Conservation (phyloP, 2,888 invertebrate species). For the Chaetoderma sp. region DNA sequence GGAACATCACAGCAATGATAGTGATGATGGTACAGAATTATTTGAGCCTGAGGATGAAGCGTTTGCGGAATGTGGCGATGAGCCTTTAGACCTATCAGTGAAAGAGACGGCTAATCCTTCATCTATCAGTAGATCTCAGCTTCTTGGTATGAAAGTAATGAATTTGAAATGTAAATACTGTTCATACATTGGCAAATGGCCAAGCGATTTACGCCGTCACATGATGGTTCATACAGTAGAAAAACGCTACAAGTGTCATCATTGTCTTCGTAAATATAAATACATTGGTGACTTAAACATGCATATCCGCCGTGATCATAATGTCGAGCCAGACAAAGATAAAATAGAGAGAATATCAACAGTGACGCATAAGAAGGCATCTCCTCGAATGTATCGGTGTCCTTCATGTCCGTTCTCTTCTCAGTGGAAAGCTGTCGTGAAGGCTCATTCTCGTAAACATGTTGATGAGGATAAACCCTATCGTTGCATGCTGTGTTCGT, state of each 20-base stretch:
- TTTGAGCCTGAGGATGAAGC: background rate
- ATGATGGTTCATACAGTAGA: conserved; percentile 64
- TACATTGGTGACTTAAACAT: conserved; percentile 80
- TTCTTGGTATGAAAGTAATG: background rate
- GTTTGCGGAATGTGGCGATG: conserved; percentile 12
- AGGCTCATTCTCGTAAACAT: conserved; percentile 70
- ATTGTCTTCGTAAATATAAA: conserved; percentile 82
- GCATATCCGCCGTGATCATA: conserved; percentile 78
- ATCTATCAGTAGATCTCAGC: conserved; percentile 5
- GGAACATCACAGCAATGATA: conserved; percentile 11
- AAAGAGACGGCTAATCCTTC: conserved; percentile 1
- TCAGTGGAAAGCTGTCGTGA: conserved; percentile 70
- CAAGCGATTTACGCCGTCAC: conserved; percentile 67
- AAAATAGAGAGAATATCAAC: conserved; percentile 48
- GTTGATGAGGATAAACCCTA: conserved; percentile 69
- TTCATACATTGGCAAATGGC: conserved; percentile 67
- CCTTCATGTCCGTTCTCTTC: conserved; percentile 74
- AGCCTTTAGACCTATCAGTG: conserved; percentile 36
- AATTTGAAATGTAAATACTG: conserved; percentile 64
- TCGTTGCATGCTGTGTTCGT: conserved; percentile 70
- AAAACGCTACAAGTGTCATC: conserved; percentile 64
- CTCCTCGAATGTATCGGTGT: conserved; percentile 74
- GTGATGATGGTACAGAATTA: conserved; percentile 14
- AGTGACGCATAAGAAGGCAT: conserved; percentile 46
- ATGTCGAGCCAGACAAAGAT: conserved; percentile 65